Evolutionary conservation across 2,888 invertebrate genomes (phyloP).

Genomic region (Limnephilus rhombicus): DNA sequence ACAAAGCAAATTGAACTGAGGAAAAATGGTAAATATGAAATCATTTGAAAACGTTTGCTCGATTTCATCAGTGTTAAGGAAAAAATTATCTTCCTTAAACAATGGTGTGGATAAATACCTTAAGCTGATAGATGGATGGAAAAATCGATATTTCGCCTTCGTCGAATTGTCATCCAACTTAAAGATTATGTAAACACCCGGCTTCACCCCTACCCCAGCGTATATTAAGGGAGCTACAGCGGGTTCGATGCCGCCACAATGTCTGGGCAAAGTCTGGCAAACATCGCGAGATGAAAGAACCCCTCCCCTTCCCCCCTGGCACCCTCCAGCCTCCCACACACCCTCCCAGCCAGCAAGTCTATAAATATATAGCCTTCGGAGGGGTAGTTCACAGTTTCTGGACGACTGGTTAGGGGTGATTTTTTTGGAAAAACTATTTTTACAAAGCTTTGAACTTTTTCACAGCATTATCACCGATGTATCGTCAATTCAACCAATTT

Average conservation of each 20-base stretch:
- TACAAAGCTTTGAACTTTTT: neutral
- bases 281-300: neutral
- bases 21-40: too few relatives aligned
- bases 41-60: too few relatives aligned
- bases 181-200: neutral
- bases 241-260: neutral
- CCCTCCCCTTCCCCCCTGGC: neutral
- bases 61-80: too few relatives aligned
- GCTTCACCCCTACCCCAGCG: neutral
- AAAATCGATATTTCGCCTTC: neutral
- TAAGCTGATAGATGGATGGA: too few relatives aligned
- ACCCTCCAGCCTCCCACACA: neutral
- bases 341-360: neutral
- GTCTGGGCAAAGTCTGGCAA: slow-evolving; percentile 1
- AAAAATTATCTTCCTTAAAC: too few relatives aligned
- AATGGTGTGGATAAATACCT: too few relatives aligned
- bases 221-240: neutral
- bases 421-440: neutral
- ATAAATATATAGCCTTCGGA: neutral
- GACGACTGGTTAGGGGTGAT: neutral
- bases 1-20: too few relatives aligned
- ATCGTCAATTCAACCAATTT: neutral
- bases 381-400: neutral
- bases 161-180: neutral
- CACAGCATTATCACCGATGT: neutral